Base-by-base conservation (phyloP, 2,113 vertebrate species). In the Rhombomys opimus region DNA sequence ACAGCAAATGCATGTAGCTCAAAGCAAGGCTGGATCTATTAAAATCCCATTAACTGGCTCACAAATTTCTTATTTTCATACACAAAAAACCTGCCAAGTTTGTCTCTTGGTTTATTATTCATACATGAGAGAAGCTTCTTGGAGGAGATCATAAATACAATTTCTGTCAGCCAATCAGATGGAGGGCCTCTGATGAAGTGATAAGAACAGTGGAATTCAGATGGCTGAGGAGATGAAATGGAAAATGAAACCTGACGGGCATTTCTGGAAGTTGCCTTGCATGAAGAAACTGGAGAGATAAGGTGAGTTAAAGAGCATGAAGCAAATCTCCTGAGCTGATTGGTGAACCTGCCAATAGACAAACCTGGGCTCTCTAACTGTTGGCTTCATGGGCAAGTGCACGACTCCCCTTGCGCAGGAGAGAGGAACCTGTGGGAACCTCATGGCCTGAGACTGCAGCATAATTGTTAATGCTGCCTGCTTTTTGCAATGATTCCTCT, bases 21-120 rank as follows among this genome's bases (percentile, higher is more conserved):
- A 98, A 96, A 97, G 80, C 96, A 96, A 97, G 41, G 30, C 30
- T 87, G 73, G 7, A 23, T 95, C 91, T 98, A 84, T 97, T 98
- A 98, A 98, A 96, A 94, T 97, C 96, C 50, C 92, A 97, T 98
- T 97, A 98, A 98, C 98, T 96, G 96, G 93, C 94, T 98, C 97
- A 97, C 91, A 96, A 87, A 97, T 82, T 98, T 98, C 61, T 90
- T 81, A 96, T 98, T 98, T 98, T 67, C 59, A 65, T 92, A 89
- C 25, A 80, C 61, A 80, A 38, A 65, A 67, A n/a, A 95, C 46
- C 96, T 93, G 96, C 96, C 96, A 93, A 84, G 63, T 93, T 96
- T 97, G 63, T 73, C 89, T 97, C 61, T 94, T 97, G 96, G 97
- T 97, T 98, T 98, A 97, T 97, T 97, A 98, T 97, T 98, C 63